phyloP scores from a whole-genome alignment of 2,797 vertebrate genomes.

The Pseudochirops cupreus region DNA sequence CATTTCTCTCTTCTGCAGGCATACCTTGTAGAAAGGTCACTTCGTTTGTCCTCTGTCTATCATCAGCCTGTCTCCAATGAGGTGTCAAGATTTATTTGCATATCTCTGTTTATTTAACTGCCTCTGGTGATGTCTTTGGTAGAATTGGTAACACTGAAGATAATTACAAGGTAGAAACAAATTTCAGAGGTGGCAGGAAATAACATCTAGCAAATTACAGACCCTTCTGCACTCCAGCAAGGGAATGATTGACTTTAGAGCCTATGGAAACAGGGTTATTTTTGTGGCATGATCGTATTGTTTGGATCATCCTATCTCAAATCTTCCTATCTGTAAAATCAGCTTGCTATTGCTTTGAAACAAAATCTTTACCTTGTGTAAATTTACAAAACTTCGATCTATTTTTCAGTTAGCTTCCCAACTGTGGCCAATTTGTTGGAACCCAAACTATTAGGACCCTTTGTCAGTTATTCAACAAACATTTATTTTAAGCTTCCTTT shows the following conservation, averaged over 20 bases:
- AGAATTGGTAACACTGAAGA: conserved; percentile 58
- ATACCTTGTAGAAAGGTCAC: conserved; percentile 9
- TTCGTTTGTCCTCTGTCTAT: conserved; percentile 19
- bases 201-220: conserved; percentile 47
- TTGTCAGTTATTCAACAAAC: not conserved
- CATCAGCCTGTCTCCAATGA: conserved; percentile 43
- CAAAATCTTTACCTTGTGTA: conserved; percentile 46
- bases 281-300: conserved; percentile 43
- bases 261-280: conserved; percentile 62
- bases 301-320: conserved; percentile 59
- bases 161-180: conserved; percentile 63
- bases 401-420: conserved; percentile 41
- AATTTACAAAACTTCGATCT: not conserved
- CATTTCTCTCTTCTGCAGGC: conserved; percentile 10
- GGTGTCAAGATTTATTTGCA: conserved; percentile 57
- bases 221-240: conserved; percentile 37
- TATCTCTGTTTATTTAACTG: conserved; percentile 64
- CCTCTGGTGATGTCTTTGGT: conserved; percentile 51
- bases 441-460: not conserved
- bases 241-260: conserved; percentile 59
- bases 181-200: conserved; percentile 70
- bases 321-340: conserved; percentile 42
- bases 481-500: not conserved
- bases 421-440: conserved; percentile 19
- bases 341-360: conserved; percentile 65